Conservation (phyloP, 2,888 invertebrate genomes). For the Scaptomyza flava region DNA sequence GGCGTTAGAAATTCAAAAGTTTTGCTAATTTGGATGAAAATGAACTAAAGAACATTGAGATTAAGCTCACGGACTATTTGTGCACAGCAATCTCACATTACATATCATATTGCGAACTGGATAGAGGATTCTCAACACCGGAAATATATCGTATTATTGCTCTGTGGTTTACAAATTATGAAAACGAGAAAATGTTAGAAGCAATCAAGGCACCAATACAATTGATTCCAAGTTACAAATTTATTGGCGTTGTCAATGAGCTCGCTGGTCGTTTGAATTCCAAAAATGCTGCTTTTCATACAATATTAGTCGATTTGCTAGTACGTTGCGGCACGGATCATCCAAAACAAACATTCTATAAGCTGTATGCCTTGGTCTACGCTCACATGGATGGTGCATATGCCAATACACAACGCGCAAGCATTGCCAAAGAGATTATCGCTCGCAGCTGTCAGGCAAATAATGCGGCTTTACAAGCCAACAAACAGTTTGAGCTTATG, state of each 20-base stretch:
- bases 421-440: slow-evolving; percentile 76
- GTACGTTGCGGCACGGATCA: slow-evolving; percentile 91
- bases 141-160: slow-evolving; percentile 93
- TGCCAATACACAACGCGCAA: slow-evolving; percentile 70
- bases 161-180: slow-evolving; percentile 92
- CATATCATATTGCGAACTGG: slow-evolving; percentile 76
- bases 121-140: slow-evolving; percentile 71
- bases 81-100: slow-evolving; percentile 87
- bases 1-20: slow-evolving; percentile 76
- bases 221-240: slow-evolving; percentile 91
- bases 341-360: slow-evolving; percentile 94
- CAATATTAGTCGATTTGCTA: slow-evolving; percentile 87
- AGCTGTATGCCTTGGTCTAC: slow-evolving; percentile 89
- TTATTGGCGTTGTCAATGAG: slow-evolving; percentile 94
- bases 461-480: slow-evolving; percentile 49
- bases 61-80: slow-evolving; percentile 88
- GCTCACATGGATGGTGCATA: slow-evolving; percentile 75
- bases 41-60: slow-evolving; percentile 88
- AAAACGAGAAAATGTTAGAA: slow-evolving; percentile 84
- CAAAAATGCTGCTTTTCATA: slow-evolving; percentile 86
- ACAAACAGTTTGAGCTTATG: slow-evolving; percentile 88
- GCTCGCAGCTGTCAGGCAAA: slow-evolving; percentile 48
- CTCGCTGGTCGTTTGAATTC: slow-evolving; percentile 91
- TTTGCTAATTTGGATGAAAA: slow-evolving; percentile 87
- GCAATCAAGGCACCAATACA: slow-evolving; percentile 85